Base-by-base conservation (phyloP, 2,113 vertebrate genomes). In the Sitta europaea region DNA sequence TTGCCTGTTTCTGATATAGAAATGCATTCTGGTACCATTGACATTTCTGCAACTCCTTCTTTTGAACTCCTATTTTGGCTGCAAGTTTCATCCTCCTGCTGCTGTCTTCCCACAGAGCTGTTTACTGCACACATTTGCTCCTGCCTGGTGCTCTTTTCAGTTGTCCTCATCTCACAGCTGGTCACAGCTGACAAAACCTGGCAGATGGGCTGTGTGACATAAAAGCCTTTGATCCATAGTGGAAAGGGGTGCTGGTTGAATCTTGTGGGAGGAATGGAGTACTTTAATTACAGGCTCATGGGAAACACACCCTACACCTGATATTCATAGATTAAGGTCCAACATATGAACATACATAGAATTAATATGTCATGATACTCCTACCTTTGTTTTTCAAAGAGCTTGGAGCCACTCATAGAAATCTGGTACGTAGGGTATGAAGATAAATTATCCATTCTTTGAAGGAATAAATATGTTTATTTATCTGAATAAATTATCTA, bases 121-220 rank as follows among this genome's bases (percentile, higher is more conserved):
- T 73, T 73, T 55, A 45, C 33, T 40, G 59, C 35, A 42, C 25
- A 7, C 14, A 22, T 70, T 54, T 84, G 81, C 24, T 68, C 33
- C 58, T 71, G 43, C 38, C 50, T 35, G 10, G 5, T 66, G 45
- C 20, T 47, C 33, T 31, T 77, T 80, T 42, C 40, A 50, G 38
- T 36, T 76, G 40, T 53, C 38, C 50, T 65, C 5, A 0, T 73
- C 45, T 53, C 11, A 9, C 0, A 0, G 10, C 20, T 67, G 50
- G 25, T 54, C 15, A 33, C 51, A 90, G 73, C 55, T 3, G 5
- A 35, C 61, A 71, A 86, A 84, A 31, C 33, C 61, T 54, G 24
- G 33, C 51, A 81, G 29, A 33, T 67, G 61, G 74, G 14, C 19
- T 47, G 21, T 24, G 47, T 67, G 66, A 43, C 38, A 63, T 29